Base-by-base conservation (phyloP, 2,113 vertebrate genomes). In the Trachemys scripta region DNA sequence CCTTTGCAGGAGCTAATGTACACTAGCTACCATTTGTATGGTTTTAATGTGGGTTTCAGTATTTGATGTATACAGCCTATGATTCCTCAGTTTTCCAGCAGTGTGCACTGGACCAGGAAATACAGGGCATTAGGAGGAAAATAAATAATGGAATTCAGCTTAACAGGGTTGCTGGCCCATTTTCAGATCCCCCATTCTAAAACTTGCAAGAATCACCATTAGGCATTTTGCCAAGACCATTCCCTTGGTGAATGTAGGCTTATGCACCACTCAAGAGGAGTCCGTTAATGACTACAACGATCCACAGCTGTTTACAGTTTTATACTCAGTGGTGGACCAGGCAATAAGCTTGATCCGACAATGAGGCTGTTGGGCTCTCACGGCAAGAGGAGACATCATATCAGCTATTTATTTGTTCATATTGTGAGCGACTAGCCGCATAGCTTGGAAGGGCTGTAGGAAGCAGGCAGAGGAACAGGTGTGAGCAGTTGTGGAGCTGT, bases 251-350 rank as follows among this genome's bases (percentile, higher is more conserved):
- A 90, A 92, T 97, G 94, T 92, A 96, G 91, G 94, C 97, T 97
- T 96, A 90, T 95, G 95, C 87, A 92, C 92, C 91, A 91, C 96
- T 97, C 82, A n/a, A 96, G 96, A 97, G 96, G 97, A 96, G 94
- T 83, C 97, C 95, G 95, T 89, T 97, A 98, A 98, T 97, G 96
- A 97, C 97, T 98, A 93, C 97, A 97, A 94, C 95, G 95, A 96
- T 97, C 94, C 96, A 96, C 97, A 98, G 96, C 97, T 98, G 97
- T 97, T 98, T 98, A 97, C 96, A 91, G 92, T 88, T 96, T 78
- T 90, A 97, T 91, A 8, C 97, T 93, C 96, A 95, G 97, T 97
- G 96, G 96, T 97, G 96, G 97, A 97, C 96, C 89, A 95, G 80
- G 95, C 96, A 95, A 98, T 98, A 92, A 97, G 88, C 97, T 96